Conservation (phyloP, 2,797 vertebrate species). For the Spinus olivaceus region DNA sequence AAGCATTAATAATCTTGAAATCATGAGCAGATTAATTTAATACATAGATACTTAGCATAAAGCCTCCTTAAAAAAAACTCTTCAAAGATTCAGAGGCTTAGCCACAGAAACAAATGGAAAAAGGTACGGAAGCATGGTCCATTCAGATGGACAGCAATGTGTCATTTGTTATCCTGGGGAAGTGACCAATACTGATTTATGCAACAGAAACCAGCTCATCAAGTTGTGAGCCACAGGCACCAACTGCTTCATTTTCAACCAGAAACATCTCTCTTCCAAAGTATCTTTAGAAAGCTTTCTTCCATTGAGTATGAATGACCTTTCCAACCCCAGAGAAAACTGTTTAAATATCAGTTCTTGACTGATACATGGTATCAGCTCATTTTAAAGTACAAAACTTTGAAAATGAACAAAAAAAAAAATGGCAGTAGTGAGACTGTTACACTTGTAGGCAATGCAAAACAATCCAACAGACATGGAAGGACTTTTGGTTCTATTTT, state of each 20-base stretch:
- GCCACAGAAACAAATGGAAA: neutral
- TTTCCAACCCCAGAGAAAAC: neutral
- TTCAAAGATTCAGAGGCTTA: neutral
- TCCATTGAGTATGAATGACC: rapidly evolving
- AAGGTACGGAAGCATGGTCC: neutral
- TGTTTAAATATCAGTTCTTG: neutral
- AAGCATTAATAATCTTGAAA: neutral
- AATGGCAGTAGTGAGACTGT: neutral
- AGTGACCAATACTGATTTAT: neutral
- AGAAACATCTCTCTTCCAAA: neutral
- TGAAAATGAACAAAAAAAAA: rapidly evolving
- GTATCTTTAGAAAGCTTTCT: neutral
- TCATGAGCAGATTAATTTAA: neutral
- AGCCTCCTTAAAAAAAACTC: neutral
- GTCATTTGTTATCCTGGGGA: neutral
- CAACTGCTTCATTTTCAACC: neutral
- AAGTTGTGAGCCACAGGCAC: neutral
- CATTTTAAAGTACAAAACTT: neutral
- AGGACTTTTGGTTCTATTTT: neutral
- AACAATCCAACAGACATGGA: neutral
- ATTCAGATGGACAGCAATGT: neutral
- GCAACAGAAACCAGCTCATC: neutral
- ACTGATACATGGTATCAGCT: neutral
- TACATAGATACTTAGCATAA: neutral
- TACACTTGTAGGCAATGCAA: neutral